Base-by-base conservation (phyloP, 2,888 invertebrate species). In the Keiferia lycopersicella region DNA sequence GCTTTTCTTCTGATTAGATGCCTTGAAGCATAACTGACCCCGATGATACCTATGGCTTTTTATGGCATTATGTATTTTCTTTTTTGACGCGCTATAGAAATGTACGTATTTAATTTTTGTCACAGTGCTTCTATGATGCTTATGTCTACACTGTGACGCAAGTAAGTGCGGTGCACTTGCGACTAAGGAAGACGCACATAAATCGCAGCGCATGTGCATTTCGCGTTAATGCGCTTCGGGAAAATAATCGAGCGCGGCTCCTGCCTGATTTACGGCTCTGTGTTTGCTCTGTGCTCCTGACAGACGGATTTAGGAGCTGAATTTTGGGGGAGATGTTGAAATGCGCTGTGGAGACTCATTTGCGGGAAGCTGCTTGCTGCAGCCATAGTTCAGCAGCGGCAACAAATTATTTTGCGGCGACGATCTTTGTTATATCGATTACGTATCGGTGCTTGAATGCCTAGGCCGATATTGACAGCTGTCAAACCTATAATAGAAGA, bases 151-250 rank as follows among this genome's bases (percentile, higher is more conserved):
- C 61, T 61, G 45, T n/a, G 18, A 3, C 48, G 6, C 48, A 18
- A 18, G 16, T 53, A 63, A 62, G 26, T 59, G 56, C 64, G 53
- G 58, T 68, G 63, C 59, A 69, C 64, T 68, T 63, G 67, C 68
- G 61, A 68, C 68, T 70, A 68, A 67, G 68, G 67, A 70, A 73
- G 71, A 71, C 69, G 68, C 61, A 64, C 67, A 76, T 76, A 76
- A 75, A 76, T 76, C 66, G 69, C 67, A 68, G 68, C 67, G 62
- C 72, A 73, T 70, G 70, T 73, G 71, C 76, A 73, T 74, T 73
- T 69, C 74, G 58, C 68, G 69, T 69, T 74, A 76, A 76, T 76
- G 76, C 73, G 66, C 69, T 61, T 69, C 68, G 65, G 67, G 70
- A 69, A 75, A 74, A 75, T 76, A 75, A 76, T 75, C 71, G 71